phyloP scores from a whole-genome alignment of 2,888 invertebrate genomes.

The Eilema griseolum region DNA sequence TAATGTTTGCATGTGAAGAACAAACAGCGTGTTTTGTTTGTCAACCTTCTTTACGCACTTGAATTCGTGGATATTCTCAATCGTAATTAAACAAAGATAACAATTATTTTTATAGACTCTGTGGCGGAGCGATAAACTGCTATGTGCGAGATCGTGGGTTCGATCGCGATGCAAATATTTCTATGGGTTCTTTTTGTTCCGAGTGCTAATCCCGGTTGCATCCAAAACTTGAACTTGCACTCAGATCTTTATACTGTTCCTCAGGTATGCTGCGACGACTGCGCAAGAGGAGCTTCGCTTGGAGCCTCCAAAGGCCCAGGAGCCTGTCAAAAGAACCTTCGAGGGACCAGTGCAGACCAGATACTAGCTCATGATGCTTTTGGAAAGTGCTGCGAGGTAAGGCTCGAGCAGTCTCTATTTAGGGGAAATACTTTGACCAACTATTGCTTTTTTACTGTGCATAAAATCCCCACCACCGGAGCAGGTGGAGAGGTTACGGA shows the following conservation, averaged over 20 bases:
- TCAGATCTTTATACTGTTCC: neutral
- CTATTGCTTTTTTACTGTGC: too few species aligned
- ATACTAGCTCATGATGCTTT: constrained; percentile 70
- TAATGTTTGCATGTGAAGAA: constrained; percentile 21
- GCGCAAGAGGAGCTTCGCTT: constrained; percentile 58
- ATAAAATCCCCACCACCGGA: too few species aligned
- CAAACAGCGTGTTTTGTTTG: constrained; percentile 4
- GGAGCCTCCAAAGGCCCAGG: constrained; percentile 53
- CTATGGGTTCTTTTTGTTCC: neutral
- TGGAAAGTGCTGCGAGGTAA: constrained; percentile 74
- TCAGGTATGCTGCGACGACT: constrained; percentile 76
- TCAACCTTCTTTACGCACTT: constrained; percentile 32
- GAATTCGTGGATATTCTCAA: neutral
- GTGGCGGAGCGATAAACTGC: neutral
- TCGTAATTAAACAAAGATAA: neutral
- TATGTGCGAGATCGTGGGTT: neutral
- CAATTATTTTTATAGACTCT: neutral
- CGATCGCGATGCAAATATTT: neutral
- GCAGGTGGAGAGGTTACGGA: too few species aligned
- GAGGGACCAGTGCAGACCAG: constrained; percentile 65
- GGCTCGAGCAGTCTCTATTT: neutral
- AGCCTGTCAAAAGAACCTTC: constrained; percentile 53
- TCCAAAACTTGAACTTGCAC: too few species aligned
- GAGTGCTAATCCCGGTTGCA: too few species aligned
- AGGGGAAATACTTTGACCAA: too few species aligned